These are phyloP conservation scores for Callipepla squamata DNA, from an alignment of 2,113 vertebrate species.

Conservation along the genomic window DNA sequence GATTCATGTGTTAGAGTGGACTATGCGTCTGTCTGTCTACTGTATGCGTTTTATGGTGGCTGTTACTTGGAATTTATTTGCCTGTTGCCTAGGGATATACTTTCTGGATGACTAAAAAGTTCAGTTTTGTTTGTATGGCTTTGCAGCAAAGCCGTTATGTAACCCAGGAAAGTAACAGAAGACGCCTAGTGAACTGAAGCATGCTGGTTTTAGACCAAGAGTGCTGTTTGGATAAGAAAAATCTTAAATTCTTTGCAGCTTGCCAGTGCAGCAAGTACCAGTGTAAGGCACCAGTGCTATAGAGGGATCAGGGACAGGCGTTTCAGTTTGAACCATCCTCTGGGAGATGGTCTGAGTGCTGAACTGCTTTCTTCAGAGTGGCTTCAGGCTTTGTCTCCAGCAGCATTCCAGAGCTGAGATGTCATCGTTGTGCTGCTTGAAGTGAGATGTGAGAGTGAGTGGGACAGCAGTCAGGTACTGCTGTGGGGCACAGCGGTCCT, in stretches of 20 bases:
- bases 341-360: not conserved
- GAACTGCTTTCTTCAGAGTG: accelerated
- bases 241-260: not conserved
- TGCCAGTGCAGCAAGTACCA: not conserved
- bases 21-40: conserved; percentile 4
- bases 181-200: not conserved
- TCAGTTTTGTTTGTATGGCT: conserved; percentile 30
- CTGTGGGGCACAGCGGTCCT: not conserved
- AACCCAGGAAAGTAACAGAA: conserved; percentile 13
- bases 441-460: not conserved
- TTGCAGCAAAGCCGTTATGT: not conserved
- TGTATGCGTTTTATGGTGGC: conserved; percentile 28
- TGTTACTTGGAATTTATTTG: conserved; percentile 56
- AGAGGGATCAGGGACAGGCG: not conserved
- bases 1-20: conserved; percentile 23
- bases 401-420: not conserved
- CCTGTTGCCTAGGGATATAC: conserved; percentile 51
- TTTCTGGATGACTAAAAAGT: conserved; percentile 52
- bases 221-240: not conserved
- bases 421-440: not conserved
- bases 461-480: not conserved
- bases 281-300: not conserved
- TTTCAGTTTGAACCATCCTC: not conserved
- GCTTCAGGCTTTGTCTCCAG: not conserved
- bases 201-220: not conserved